These are phyloP conservation scores for Myrmecobius fasciatus DNA, from an alignment of 2,113 vertebrate species.

Conservation along the genomic window DNA sequence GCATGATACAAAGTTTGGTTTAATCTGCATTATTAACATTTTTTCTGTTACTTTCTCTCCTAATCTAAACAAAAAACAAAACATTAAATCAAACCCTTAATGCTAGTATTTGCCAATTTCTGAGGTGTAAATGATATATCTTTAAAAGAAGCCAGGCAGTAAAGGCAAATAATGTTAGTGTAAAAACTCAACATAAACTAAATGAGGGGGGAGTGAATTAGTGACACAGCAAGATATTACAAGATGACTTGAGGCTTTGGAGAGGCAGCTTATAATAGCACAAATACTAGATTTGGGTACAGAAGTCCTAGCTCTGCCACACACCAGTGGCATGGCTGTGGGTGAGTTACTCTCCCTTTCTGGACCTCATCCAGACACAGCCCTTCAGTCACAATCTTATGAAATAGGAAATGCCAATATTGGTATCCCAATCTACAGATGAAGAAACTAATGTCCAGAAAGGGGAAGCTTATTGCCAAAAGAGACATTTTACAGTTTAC, in stretches of 20 bases:
- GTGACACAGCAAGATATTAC: background rate
- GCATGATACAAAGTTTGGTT: background rate
- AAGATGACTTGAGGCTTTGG: background rate
- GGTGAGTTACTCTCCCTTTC: background rate
- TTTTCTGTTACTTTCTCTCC: background rate
- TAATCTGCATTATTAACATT: background rate
- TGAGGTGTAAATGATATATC: background rate
- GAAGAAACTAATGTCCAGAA: background rate
- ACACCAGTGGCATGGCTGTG: background rate
- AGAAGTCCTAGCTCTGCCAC: background rate
- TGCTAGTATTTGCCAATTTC: background rate
- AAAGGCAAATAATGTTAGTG: background rate
- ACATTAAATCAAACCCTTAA: background rate
- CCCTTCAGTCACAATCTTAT: background rate
- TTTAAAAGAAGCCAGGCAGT: background rate
- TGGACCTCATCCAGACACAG: background rate
- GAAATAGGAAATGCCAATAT: background rate
- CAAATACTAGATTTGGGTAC: background rate
- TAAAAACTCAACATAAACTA: background rate
- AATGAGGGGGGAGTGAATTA: background rate
- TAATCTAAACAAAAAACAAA: background rate
- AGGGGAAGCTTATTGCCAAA: background rate
- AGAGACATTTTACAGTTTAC: background rate
- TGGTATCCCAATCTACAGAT: background rate
- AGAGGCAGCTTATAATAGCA: background rate